phyloP scores from a whole-genome alignment of 2,797 vertebrate species.

The Falco cherrug region DNA sequence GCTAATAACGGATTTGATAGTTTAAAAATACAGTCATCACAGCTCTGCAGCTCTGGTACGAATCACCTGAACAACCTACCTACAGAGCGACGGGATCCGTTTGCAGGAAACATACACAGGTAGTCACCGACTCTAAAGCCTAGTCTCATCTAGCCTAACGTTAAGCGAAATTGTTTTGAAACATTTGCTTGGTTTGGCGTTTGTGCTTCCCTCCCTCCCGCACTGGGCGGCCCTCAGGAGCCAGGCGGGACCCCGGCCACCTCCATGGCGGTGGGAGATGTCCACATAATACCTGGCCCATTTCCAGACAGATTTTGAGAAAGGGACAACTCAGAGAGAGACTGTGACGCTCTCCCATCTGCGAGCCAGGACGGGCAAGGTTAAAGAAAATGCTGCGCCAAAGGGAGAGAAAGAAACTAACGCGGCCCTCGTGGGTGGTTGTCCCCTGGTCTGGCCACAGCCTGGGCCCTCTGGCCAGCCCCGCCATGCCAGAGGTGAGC shows the following conservation, averaged over 20 bases:
- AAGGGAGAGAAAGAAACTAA: background rate
- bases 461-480: background rate
- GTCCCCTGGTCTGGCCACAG: background rate
- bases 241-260: fast-evolving
- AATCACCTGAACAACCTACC: background rate
- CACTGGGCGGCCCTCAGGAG: no score
- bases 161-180: background rate
- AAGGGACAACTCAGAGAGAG: background rate
- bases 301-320: background rate
- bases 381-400: background rate
- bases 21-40: background rate
- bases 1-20: background rate
- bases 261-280: background rate
- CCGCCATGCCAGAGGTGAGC: no score
- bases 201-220: background rate
- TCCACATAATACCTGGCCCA: background rate
- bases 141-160: background rate
- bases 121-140: background rate
- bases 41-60: background rate
- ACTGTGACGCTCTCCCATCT: background rate
- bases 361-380: fast-evolving
- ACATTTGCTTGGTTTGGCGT: background rate
- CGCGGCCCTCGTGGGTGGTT: no score
- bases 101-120: background rate
- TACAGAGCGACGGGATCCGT: background rate